Evolutionary conservation across 2,113 vertebrate species (phyloP).

Genomic region (Podarcis raffonei): DNA sequence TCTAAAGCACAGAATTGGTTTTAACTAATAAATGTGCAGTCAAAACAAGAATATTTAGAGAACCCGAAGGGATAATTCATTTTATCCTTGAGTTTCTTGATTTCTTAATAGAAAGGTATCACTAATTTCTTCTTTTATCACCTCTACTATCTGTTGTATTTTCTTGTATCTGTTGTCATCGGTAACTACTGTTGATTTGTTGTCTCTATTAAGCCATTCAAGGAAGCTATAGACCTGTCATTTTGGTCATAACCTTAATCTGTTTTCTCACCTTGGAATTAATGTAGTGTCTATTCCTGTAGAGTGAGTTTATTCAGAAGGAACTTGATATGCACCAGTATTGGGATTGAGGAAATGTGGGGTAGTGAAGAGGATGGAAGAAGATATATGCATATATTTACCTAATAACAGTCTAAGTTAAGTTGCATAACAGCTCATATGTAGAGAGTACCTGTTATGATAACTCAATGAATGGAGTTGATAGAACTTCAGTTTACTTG

Average conservation of each 20-base stretch:
- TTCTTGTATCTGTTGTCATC: conserved; percentile 61
- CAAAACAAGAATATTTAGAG: conserved; percentile 50
- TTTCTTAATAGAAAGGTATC: conserved; percentile 51
- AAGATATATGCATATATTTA: not conserved
- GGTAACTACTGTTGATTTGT: conserved; percentile 64
- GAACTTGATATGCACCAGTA: conserved; percentile 35
- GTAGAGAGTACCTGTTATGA: conserved; percentile 10
- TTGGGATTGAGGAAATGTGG: not conserved
- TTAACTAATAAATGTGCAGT: not conserved
- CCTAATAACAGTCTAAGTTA: not conserved
- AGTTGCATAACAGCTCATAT: not conserved
- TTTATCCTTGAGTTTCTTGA: conserved; percentile 56
- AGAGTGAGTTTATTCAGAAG: conserved; percentile 42
- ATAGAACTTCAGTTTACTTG: not conserved
- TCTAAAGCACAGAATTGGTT: not conserved
- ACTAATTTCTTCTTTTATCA: conserved; percentile 55
- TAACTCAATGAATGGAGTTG: not conserved
- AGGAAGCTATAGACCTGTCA: conserved; percentile 66
- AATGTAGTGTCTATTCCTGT: conserved; percentile 55
- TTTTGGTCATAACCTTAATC: conserved; percentile 72
- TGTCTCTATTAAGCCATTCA: conserved; percentile 66
- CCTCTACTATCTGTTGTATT: conserved; percentile 54
- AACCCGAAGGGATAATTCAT: conserved; percentile 47
- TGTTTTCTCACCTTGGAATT: conserved; percentile 72
- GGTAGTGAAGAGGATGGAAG: not conserved